Percentiles rank a stretch among this genome's conserved stretches.
Conservation (phyloP, 1,140 invertebrate genomes). For the Conus betulinus region DNA sequence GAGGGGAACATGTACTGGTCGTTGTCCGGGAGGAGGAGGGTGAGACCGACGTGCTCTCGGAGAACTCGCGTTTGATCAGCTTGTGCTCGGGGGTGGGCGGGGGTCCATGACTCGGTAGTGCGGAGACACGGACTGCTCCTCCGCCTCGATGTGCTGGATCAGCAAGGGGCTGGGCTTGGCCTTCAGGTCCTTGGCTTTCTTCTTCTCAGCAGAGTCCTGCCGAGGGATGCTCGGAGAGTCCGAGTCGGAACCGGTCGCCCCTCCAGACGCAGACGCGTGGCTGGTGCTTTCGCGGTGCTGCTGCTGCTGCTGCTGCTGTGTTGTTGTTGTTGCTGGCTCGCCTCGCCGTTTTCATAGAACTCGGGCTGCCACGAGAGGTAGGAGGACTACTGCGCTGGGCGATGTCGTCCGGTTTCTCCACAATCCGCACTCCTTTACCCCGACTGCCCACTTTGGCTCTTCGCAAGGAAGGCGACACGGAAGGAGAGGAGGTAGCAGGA, state of each 20-base stretch:
- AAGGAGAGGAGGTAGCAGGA: background rate
- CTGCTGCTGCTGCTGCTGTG: background rate
- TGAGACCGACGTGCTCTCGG: conserved; percentile 69
- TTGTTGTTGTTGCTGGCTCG: conserved; percentile 11
- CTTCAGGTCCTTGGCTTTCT: conserved; percentile 69
- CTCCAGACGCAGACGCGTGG: background rate
- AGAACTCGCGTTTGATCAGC: conserved; percentile 68
- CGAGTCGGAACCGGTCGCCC: conserved; percentile 12
- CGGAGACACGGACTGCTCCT: conserved; percentile 67
- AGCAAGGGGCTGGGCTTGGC: conserved; percentile 67
- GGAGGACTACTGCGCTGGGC: background rate
- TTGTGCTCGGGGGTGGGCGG: conserved; percentile 68
- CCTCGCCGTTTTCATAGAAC: background rate
- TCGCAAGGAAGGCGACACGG: conserved; percentile 22
- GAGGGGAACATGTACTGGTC: conserved; percentile 69
- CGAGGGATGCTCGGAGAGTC: conserved; percentile 47
- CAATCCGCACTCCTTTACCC: conserved; percentile 12
- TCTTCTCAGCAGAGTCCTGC: conserved; percentile 64
- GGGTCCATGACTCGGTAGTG: conserved; percentile 71
- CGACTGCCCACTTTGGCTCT: background rate
- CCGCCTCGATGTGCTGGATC: conserved; percentile 66
- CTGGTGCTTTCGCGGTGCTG: background rate
- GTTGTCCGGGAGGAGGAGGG: conserved; percentile 68
- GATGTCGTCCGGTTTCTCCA: background rate
- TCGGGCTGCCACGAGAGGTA: background rate